Evolutionary conservation across 2,888 invertebrate genomes (phyloP), one percentile per base, ranked within the genome.

Genomic region (Nasonia oneida): DNA sequence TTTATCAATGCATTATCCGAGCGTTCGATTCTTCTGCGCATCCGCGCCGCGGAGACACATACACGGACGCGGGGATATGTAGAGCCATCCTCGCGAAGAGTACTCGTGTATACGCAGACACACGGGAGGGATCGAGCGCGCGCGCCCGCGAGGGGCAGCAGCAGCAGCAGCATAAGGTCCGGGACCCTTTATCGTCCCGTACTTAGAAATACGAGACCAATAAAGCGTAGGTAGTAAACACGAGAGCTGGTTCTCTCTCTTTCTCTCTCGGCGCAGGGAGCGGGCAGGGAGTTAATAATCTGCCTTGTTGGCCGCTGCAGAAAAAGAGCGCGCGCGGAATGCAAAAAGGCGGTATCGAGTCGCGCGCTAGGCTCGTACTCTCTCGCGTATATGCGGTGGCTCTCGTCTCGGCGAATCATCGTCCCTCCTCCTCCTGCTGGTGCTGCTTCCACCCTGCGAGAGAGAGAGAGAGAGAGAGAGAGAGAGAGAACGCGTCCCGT

Each of bases 261-360:
- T 53, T 57, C 57, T 39, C 67, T 53, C 61, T 47, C 12, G 10
- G 47, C 10, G 47, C 47, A 12, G n/a, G 12, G 23, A 37, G n/a
- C 61, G 15, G 42, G 37, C 76, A 75, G 79, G 82, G 86, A 80
- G 88, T 88, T 88, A 88, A 89, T 89, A 89, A 89, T 89, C 88
- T 87, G 87, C 83, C 88, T 86, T 87, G 86, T 87, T 88, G 84
- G 84, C 75, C 83, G 57, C n/a, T 61, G 83, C 64, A 53, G 84
- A 86, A 84, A 79, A 81, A 76, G 74, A 83, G 85, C 87, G 86
- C 88, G 83, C 14, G 57, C 83, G 89, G 91, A 91, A 91, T 91
- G 90, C 89, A 90, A 90, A 91, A 90, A 88, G 88, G 87, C 86
- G 86, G 57, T 81, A 86, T 84, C 83, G 80, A 76, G 83, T 71